Conservation (phyloP, 1,140 invertebrate genomes). For the Drosophila sproati region DNA sequence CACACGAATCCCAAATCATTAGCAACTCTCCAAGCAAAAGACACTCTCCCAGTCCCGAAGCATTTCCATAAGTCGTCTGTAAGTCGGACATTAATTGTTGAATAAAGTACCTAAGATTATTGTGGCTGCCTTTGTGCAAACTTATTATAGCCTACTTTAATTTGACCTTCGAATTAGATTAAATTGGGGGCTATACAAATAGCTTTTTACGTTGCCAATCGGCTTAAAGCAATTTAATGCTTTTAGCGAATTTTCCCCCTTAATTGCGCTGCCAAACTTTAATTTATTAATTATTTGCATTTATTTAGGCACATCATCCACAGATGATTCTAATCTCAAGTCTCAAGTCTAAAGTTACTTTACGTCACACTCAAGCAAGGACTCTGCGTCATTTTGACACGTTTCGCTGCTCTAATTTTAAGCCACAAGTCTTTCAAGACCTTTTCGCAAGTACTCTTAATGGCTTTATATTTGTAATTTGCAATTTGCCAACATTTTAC, state of each 20-base stretch:
- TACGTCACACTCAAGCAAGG: too few species aligned
- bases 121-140: neutral
- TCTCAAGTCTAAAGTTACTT: too few species aligned
- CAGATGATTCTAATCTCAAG: too few species aligned
- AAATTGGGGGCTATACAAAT: neutral
- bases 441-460: neutral
- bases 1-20: conserved; percentile 30
- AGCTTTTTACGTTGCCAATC: neutral
- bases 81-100: conserved; percentile 24
- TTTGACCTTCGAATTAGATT: neutral
- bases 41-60: neutral
- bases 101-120: conserved; percentile 3
- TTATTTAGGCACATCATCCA: too few species aligned
- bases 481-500: conserved; percentile 1
- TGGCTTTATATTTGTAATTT: neutral
- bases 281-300: too few species aligned
- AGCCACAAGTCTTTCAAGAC: neutral
- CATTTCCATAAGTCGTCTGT: conserved; percentile 4
- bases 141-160: neutral
- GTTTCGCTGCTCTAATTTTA: neutral
- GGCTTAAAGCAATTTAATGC: neutral
- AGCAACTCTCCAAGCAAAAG: conserved; percentile 9
- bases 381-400: too few species aligned
- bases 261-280: too few species aligned
- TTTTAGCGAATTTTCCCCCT: too few species aligned